Base-by-base conservation (phyloP, 2,888 invertebrate species). In the Cantharis nigra region DNA sequence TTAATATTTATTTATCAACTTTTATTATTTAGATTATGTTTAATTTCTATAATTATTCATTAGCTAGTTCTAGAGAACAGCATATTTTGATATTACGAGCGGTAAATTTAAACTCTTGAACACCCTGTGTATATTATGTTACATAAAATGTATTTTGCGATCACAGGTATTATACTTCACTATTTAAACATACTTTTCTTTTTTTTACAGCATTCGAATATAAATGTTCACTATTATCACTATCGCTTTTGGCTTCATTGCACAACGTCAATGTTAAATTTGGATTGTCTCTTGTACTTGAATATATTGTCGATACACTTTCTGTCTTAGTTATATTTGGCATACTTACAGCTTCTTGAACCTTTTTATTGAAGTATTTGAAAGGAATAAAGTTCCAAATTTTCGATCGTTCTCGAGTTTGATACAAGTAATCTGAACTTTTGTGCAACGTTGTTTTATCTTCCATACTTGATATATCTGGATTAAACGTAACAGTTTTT, bases 131-230 rank as follows among this genome's bases (percentile, higher is more conserved):
- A 49, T n/a, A 49, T 49, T 49, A 49, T 49, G n/a, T 49, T 49
- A 74, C 49, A 70, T 71, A 49, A 72, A 71, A 72, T 75, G 70
- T 74, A 69, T 74, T 62, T 74, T 70, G 70, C 65, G 73, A 78
- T 78, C 78, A 78, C 78, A 78, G 78, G 63, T 75, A 75, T 78
- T 78, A 78, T 69, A 72, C 72, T 71, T 70, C 75, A 49, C 75
- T 76, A 76, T 76, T 63, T 33, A 76, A 69, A 72, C 72, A 75
- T 75, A 91, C 83, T 92, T 92, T 84, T 92, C 92, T 79, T 33
- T 92, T 89, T 79, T 91, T 90, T 2, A 92, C 91, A 83, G 90
- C 91, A 84, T 90, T 90, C 67, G 92, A 91, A 64, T 91, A 88
- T 79, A 86, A 83, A 70, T 88, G 87, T 81, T 84, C 83, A 76